Percentiles rank a stretch among this genome's conserved stretches.
phyloP scores from a whole-genome alignment of 2,888 invertebrate species.

The Tinea pellionella region DNA sequence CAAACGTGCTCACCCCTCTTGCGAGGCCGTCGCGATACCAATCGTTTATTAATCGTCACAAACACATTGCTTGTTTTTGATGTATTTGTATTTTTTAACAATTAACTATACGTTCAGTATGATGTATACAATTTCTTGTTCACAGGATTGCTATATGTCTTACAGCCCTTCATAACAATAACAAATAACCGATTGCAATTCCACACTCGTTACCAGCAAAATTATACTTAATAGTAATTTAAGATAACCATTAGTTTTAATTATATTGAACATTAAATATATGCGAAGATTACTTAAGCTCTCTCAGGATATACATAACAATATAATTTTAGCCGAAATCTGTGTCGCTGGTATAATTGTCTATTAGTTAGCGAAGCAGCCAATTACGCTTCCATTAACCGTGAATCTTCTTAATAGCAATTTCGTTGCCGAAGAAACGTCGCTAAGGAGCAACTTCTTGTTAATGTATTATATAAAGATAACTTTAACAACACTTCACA shows the following conservation, averaged over 20 bases:
- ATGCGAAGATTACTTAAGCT: neutral
- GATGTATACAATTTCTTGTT: too few relatives aligned
- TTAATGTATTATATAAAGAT: neutral
- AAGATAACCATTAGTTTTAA: neutral
- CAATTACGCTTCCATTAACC: constrained; percentile 64
- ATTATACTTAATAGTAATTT: too few relatives aligned
- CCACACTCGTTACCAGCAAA: too few relatives aligned
- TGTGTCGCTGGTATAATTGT: constrained; percentile 51
- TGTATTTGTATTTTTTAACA: too few relatives aligned
- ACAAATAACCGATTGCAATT: too few relatives aligned
- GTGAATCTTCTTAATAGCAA: constrained; percentile 62
- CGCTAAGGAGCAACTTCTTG: neutral
- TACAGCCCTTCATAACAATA: too few relatives aligned
- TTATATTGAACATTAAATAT: neutral
- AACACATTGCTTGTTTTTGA: too few relatives aligned
- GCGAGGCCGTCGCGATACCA: too few relatives aligned
- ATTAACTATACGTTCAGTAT: too few relatives aligned
- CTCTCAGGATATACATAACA: constrained; percentile 22
- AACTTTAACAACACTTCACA: neutral
- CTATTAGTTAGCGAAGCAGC: constrained; percentile 63
- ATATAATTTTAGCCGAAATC: constrained; percentile 37
- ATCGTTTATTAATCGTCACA: too few relatives aligned
- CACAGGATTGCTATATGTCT: too few relatives aligned
- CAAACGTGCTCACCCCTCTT: too few relatives aligned
- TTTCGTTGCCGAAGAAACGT: constrained; percentile 42